These are phyloP conservation scores for Mustela lutreola DNA, from an alignment of 2,113 vertebrate genomes.

Conservation along the genomic window DNA sequence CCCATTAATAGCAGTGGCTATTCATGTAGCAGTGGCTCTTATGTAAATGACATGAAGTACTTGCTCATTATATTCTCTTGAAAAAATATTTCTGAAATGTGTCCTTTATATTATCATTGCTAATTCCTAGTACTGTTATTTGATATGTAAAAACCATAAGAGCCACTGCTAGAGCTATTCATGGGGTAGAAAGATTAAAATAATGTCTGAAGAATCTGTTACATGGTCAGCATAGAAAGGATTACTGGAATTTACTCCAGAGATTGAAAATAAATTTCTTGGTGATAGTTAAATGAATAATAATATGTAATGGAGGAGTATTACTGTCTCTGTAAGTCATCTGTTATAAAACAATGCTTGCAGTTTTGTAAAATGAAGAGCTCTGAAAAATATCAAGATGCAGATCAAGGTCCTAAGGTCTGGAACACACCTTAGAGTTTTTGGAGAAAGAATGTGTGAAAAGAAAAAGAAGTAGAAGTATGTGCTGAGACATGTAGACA, in stretches of 20 bases:
- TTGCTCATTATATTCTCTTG: not conserved
- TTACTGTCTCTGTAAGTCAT: not conserved
- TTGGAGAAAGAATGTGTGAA: not conserved
- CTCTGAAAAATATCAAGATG: not conserved
- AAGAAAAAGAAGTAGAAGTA: not conserved
- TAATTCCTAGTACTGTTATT: not conserved
- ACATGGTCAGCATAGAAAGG: not conserved
- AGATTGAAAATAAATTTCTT: not conserved
- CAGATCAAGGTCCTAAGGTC: not conserved
- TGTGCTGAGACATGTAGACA: not conserved
- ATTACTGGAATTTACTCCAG: not conserved
- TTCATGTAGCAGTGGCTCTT: no score
- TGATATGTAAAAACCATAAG: not conserved
- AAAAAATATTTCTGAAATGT: conserved; percentile 2
- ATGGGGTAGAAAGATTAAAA: not conserved
- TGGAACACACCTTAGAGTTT: not conserved
- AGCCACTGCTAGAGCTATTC: not conserved
- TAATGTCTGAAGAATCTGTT: not conserved
- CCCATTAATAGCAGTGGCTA: no score
- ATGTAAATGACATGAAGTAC: not conserved
- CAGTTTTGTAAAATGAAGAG: not conserved
- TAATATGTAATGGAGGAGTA: not conserved
- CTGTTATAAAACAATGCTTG: not conserved
- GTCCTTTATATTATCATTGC: not conserved
- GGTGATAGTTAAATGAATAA: not conserved